Percentiles rank a stretch among this genome's conserved stretches.
Conservation (phyloP, 2,888 invertebrate species). For the Macaria notata region DNA sequence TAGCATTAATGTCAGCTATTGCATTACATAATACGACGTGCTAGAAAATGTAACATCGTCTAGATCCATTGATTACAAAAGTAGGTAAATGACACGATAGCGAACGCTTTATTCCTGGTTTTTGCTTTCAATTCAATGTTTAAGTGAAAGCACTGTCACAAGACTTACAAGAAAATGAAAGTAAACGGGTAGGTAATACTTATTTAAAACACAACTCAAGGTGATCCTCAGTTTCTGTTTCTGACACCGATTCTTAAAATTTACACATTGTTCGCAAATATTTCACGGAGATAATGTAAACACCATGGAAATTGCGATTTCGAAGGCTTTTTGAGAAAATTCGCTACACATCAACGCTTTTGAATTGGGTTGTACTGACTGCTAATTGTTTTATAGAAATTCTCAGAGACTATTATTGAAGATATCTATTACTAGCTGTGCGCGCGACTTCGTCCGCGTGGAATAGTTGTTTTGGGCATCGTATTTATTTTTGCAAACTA, state of each 20-base stretch:
- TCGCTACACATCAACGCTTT: background rate
- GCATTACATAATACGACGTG: slow-evolving; percentile 24
- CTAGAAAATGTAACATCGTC: slow-evolving; percentile 22
- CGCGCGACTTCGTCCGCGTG: no score
- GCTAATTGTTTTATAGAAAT: background rate
- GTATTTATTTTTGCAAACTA: no score
- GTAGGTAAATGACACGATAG: slow-evolving; percentile 7
- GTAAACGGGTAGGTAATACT: slow-evolving; percentile 20
- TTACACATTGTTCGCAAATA: slow-evolving; percentile 20
- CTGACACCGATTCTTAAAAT: slow-evolving; percentile 13
- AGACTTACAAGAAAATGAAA: slow-evolving; percentile 38
- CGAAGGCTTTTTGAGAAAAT: background rate
- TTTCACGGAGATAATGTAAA: slow-evolving; percentile 14
- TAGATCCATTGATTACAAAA: slow-evolving; percentile 21
- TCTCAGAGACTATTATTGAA: background rate
- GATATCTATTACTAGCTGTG: background rate
- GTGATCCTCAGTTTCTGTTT: slow-evolving; percentile 24
- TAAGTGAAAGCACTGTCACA: slow-evolving; percentile 48
- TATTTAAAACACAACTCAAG: slow-evolving; percentile 30
- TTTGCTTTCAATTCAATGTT: slow-evolving; percentile 10
- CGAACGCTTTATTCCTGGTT: slow-evolving; percentile 12
- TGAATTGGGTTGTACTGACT: background rate
- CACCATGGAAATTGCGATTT: slow-evolving; percentile 16
- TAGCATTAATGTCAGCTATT: slow-evolving; percentile 15
- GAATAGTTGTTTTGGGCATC: no score